Percentiles rank a stretch among this genome's conserved stretches.
These are phyloP conservation scores for Odontamblyopus rebecca DNA, from an alignment of 2,797 vertebrate species.

Conservation along the genomic window DNA sequence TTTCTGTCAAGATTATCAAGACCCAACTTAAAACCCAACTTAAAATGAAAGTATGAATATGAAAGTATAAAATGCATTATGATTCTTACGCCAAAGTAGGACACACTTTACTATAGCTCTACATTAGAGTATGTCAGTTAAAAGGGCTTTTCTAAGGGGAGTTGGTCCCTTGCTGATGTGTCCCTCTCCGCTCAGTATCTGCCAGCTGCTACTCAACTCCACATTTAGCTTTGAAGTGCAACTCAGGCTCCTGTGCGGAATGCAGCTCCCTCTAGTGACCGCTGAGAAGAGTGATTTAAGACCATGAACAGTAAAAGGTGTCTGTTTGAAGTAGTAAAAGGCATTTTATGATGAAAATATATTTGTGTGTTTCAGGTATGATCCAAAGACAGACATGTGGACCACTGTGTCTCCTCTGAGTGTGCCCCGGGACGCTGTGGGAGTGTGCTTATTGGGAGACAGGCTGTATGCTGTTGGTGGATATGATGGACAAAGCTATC, in stretches of 20 bases:
- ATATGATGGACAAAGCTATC: slow-evolving; percentile 91
- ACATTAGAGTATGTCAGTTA: slow-evolving; percentile 8
- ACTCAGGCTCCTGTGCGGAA: slow-evolving; percentile 23
- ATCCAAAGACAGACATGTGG: slow-evolving; percentile 95
- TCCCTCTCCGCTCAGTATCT: slow-evolving; percentile 17
- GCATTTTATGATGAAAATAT: not conserved
- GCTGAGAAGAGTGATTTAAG: slow-evolving; percentile 39
- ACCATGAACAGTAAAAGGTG: slow-evolving; percentile 14
- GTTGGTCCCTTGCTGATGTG: slow-evolving; percentile 21
- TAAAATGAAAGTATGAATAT: not conserved
- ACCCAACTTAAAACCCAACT: not conserved
- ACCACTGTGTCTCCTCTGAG: slow-evolving; percentile 91
- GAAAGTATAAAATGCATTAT: not conserved
- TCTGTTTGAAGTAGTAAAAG: slow-evolving; percentile 18
- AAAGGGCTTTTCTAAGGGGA: slow-evolving; percentile 4
- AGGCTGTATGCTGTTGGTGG: slow-evolving; percentile 93
- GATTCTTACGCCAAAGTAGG: not conserved
- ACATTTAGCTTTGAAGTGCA: slow-evolving; percentile 33
- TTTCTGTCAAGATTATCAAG: not conserved
- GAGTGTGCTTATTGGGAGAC: slow-evolving; percentile 91
- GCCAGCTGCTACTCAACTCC: slow-evolving; percentile 24
- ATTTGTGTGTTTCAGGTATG: slow-evolving; percentile 80
- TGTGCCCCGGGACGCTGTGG: slow-evolving; percentile 90
- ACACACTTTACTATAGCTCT: slow-evolving; percentile 11
- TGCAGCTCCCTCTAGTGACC: slow-evolving; percentile 21